Base-by-base conservation (phyloP, 2,888 invertebrate species). In the Caenorhabditis macrosperma region DNA sequence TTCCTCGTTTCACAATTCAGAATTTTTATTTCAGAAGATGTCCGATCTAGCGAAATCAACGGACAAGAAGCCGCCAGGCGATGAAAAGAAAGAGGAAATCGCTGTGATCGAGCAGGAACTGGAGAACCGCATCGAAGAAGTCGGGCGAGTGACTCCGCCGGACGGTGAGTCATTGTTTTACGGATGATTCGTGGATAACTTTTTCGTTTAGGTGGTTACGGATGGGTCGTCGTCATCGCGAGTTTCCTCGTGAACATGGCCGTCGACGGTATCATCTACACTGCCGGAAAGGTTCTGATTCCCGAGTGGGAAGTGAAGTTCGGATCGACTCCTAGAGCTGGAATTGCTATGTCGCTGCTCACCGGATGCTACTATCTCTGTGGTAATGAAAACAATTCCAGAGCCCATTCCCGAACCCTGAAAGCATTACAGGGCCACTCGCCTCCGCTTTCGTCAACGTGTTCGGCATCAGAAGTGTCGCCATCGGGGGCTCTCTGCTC, bases 241-340 rank as follows among this genome's bases (percentile, higher is more conserved):
- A 96, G 96, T 52, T 97, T 99, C 92, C 94, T 97, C 94, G 96
- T 96, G 92, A 97, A 98, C 93, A 94, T 98, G 93, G 95, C 98
- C 87, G 96, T 99, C 76, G 98, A 99, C 91, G 99, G 92, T 4
- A 96, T 92, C 26, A 91, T 91, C 20, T 92, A 91, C 87, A 88
- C 90, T 0, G 82, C 76, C 41, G 91, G 91, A 28, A 91, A 91
- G 76, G 91, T 91, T 3, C 90, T 92, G 9, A 90, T 91, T 24
- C 86, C 91, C 24, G 81, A 87, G 44, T 92, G 92, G 88, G 35
- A 12, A 0, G 7, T 4, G 2, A 4, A 28, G 22, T 74, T 74
- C 63, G 74, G 64, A 44, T 88, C 95, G 89, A 95, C 95, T 67
- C 95, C 94, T 84, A 94, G 94, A 38, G 91, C 91, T 3, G 95